Conservation (phyloP, 2,888 invertebrate species). For the Zaprionus bogoriensis region DNA sequence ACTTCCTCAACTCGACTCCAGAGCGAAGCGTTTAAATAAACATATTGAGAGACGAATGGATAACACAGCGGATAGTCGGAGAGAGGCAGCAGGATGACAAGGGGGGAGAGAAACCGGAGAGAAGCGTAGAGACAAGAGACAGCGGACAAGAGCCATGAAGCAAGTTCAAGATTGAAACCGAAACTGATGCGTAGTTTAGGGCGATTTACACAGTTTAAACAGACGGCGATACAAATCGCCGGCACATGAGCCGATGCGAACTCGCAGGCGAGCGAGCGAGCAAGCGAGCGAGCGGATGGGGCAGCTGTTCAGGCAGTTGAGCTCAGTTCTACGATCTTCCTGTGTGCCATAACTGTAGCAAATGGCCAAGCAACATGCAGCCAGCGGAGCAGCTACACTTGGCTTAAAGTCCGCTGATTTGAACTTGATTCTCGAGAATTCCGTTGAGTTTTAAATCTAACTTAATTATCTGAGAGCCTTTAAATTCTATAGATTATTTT, state of each 20-base stretch:
- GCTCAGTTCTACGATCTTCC: constrained; percentile 47
- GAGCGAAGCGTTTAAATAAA: constrained; percentile 59
- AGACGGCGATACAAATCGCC: constrained; percentile 75
- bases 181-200: constrained; percentile 80
- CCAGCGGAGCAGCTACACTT: constrained; percentile 16
- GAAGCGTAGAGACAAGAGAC: too few species aligned
- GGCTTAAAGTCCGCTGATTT: neutral
- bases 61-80: neutral
- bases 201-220: constrained; percentile 80
- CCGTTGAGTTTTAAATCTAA: neutral
- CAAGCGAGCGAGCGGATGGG: constrained; percentile 33
- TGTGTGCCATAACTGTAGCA: constrained; percentile 80
- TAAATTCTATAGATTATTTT: too few species aligned
- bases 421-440: neutral
- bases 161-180: constrained; percentile 75
- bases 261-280: neutral
- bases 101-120: neutral
- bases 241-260: constrained; percentile 52
- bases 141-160: constrained; percentile 11
- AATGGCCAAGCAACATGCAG: constrained; percentile 74
- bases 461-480: neutral
- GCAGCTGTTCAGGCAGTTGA: constrained; percentile 49
- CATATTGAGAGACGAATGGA: constrained; percentile 28
- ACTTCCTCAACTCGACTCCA: constrained; percentile 60
- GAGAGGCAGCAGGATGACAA: neutral